Conservation (phyloP, 37 sponge, comb jelly and placozoan genomes). For the Chondrosia reniformis region DNA sequence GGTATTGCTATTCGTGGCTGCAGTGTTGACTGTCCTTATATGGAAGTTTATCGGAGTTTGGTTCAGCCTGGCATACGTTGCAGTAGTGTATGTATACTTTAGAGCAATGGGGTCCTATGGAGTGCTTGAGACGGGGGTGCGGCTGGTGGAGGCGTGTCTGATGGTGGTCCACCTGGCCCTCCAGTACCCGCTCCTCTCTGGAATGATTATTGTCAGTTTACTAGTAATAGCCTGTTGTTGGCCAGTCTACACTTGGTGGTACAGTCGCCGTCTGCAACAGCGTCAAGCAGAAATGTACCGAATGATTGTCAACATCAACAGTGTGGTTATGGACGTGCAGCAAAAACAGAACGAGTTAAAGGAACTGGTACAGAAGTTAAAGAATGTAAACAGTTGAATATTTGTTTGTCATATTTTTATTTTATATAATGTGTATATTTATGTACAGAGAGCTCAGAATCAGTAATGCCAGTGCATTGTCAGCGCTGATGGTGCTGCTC, state of each 20-base stretch:
- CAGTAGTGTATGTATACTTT: not conserved
- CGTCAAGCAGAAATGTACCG: not conserved
- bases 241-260: constrained; percentile 1
- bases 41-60: not conserved
- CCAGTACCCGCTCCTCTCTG: constrained; percentile 1
- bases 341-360: constrained; percentile 6
- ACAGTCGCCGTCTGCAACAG: too few relatives aligned
- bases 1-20: not conserved
- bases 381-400: too few relatives aligned
- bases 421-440: not conserved
- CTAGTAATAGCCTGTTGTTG: not conserved
- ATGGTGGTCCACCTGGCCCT: not conserved
- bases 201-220: not conserved
- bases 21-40: not conserved
- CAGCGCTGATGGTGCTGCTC: too few relatives aligned
- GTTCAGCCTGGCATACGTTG: not conserved
- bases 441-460: not conserved
- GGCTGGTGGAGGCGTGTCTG: not conserved
- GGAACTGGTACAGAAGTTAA: too few relatives aligned
- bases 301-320: not conserved
- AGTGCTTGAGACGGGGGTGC: not conserved
- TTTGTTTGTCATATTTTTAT: not conserved
- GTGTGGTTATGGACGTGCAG: not conserved
- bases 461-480: too few relatives aligned
- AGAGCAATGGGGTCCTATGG: not conserved